phyloP scores from a whole-genome alignment of 2,888 invertebrate genomes.

The Dasypolia templi region DNA sequence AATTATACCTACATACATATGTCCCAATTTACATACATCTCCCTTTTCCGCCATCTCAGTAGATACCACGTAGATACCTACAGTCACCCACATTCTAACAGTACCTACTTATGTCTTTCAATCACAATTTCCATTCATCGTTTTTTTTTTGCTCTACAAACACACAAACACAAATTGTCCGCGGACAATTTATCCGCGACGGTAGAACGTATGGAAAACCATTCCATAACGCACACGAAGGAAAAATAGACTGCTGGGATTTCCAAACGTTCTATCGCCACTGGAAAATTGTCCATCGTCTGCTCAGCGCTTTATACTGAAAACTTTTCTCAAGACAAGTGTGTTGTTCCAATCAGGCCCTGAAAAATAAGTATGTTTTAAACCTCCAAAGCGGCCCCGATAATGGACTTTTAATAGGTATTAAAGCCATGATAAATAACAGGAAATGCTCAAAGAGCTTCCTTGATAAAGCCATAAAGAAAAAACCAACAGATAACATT shows the following conservation, averaged over 20 bases:
- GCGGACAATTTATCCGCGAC: too few species aligned
- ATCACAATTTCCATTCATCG: neutral
- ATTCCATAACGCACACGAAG: too few species aligned
- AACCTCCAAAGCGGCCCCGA: too few species aligned
- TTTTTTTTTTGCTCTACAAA: too few species aligned
- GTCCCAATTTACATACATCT: neutral
- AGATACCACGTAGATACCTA: neutral
- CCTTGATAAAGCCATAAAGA: conserved; percentile 39
- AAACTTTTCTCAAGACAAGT: neutral
- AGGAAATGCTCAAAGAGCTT: conserved; percentile 42
- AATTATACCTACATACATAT: neutral
- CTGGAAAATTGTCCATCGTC: too few species aligned
- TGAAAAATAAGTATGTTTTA: neutral
- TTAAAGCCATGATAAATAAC: conserved; percentile 48
- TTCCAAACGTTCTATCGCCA: too few species aligned
- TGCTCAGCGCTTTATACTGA: neutral
- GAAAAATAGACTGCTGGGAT: too few species aligned
- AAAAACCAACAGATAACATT: conserved; percentile 32
- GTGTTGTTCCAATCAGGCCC: neutral
- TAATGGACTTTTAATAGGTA: conserved; percentile 1
- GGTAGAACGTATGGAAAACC: too few species aligned
- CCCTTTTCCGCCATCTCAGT: neutral
- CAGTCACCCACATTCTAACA: neutral
- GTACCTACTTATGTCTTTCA: neutral
- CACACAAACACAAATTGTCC: too few species aligned